phyloP scores from a whole-genome alignment of 2,113 vertebrate species.

The Cyanistes caeruleus region DNA sequence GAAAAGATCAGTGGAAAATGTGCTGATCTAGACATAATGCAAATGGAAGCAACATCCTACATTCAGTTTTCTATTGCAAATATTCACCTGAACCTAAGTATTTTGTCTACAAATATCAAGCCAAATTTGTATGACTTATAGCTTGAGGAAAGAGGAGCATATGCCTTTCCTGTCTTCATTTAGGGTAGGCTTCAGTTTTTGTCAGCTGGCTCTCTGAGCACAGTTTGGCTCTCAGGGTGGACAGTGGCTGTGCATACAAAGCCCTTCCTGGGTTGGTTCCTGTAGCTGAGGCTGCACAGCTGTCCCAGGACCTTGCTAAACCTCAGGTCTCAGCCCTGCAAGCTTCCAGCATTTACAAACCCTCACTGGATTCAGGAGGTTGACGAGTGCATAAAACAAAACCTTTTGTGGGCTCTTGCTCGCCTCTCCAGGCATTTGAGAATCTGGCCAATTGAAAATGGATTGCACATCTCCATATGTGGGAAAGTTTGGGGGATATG shows the following conservation, averaged over 20 bases:
- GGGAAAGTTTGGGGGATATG: neutral
- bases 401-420: neutral
- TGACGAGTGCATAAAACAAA: neutral
- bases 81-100: neutral
- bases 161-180: neutral
- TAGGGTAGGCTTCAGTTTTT: neutral
- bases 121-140: neutral
- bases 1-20: neutral
- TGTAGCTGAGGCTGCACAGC: neutral
- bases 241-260: neutral
- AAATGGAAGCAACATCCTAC: neutral
- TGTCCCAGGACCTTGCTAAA: neutral
- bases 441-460: neutral
- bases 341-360: neutral
- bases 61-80: neutral
- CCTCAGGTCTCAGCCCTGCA: neutral
- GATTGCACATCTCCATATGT: slow-evolving; percentile 2
- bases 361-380: neutral
- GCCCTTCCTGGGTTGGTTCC: neutral
- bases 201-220: neutral
- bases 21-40: neutral
- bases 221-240: neutral
- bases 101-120: neutral
- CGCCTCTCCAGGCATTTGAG: neutral
- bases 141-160: neutral